These are phyloP conservation scores for Drosophila miranda DNA, from an alignment of 1,140 invertebrate genomes.

Conservation along the genomic window DNA sequence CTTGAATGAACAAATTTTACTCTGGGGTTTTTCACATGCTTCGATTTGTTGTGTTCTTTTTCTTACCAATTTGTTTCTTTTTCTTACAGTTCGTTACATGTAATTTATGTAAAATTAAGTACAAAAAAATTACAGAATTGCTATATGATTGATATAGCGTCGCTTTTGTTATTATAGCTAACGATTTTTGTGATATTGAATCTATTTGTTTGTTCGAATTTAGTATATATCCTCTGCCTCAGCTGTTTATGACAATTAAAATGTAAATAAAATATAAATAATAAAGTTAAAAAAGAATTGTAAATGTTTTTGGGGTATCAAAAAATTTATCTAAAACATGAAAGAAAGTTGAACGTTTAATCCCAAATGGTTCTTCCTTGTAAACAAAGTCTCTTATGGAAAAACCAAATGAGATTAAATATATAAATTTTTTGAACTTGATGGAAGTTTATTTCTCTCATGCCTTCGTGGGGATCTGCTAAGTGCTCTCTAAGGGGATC, in stretches of 20 bases:
- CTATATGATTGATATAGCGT: constrained; percentile 68
- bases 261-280: constrained; percentile 69
- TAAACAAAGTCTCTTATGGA: too few relatives aligned
- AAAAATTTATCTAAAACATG: constrained; percentile 17
- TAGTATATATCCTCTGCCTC: constrained; percentile 73
- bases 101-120: constrained; percentile 80
- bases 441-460: constrained; percentile 28
- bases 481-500: constrained; percentile 2
- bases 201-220: constrained; percentile 35
- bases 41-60: constrained; percentile 24
- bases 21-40: constrained; percentile 44
- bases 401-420: too few relatives aligned
- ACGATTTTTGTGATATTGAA: constrained; percentile 63
- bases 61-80: constrained; percentile 75
- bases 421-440: neutral
- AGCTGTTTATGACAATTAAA: constrained; percentile 66
- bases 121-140: constrained; percentile 77
- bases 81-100: constrained; percentile 71
- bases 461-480: constrained; percentile 18
- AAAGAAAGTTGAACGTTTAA: constrained; percentile 21
- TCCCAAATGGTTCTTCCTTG: too few relatives aligned
- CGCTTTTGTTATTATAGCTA: constrained; percentile 76
- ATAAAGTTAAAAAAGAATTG: constrained; percentile 50
- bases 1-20: constrained; percentile 56
- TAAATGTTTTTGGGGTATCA: constrained; percentile 29